Evolutionary conservation across 2,113 vertebrate species (phyloP), one percentile per base, ranked within the genome.

Genomic region (Ageneiosus marmoratus): DNA sequence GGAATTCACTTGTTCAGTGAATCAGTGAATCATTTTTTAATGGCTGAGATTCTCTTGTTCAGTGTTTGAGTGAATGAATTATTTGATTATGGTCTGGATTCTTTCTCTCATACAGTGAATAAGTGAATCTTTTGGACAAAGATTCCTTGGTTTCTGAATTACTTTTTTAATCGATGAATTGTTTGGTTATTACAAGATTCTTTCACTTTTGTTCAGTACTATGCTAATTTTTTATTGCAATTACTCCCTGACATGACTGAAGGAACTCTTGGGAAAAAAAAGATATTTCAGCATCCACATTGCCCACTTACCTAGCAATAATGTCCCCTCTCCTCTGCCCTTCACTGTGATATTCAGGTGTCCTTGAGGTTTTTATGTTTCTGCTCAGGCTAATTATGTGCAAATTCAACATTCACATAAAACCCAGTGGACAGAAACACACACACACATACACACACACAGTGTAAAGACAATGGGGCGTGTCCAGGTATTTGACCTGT

Each of bases 381-480:
- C 73, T 29, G 73, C 50, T 76, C 51, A 76, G 50, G 73, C 55
- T 76, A 76, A 76, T 76, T 76, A 76, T 55, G 50, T 55, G 20
- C 73, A 76, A 76, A 76, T 76, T 37, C 73, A 37, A 55, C 50
- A 37, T 24, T 76, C 29, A 34, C 50, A 37, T 76, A 76, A 75
- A 76, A 76, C 73, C 34, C 51, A 37, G 50, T 76, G 51, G 50
- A 51, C 48, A 75, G 73, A 75, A 55, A 75, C 29, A 22, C 50
- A 51, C 27, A 32, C 72, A 27, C 7, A 20, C 10, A 24, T 20
- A 12, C 37, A 65, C 37, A 46, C 69, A 48, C 69, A 48, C 37
- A 37, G n/a, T n/a, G n/a, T n/a, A n/a, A n/a, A n/a, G n/a, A n/a
- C n/a, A 92, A 91, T 92, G 90, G 90, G 86, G 87, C 86, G 83